Base-by-base conservation (phyloP, 2,113 vertebrate genomes). In the Erythrocercus mccallii region DNA sequence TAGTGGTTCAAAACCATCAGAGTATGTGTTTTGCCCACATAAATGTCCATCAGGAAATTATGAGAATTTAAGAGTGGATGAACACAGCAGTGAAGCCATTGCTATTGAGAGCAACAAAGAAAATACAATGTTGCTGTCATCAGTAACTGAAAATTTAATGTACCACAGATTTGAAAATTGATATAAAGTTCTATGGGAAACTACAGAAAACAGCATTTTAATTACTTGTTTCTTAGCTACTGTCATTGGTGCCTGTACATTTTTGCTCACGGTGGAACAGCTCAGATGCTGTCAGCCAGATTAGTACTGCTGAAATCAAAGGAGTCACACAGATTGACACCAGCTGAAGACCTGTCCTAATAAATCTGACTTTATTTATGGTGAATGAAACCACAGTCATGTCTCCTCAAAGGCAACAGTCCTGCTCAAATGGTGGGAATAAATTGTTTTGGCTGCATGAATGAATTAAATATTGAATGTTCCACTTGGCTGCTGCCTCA, bases 321-420 rank as follows among this genome's bases (percentile, higher is more conserved):
- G 62, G 19, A 86, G 58, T 68, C 88, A 47, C 47, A 70, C 86
- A 86, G 86, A 94, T 33, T 92, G 83, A 89, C 80, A 88, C 56
- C 91, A 94, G 64, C 83, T 94, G 86, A 96, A 95, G 80, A 92
- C 72, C 65, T 86, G 77, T 86, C 64, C 61, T 86, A 78, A 90
- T 81, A 91, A 90, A 86, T 83, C 51, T 74, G 44, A 31, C 40
- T 54, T 90, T 83, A n/a, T 94, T 92, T 91, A 84, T 60, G 60
- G 15, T 19, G 23, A 12, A 57, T 57, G 56, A 94, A 93, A 88
- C 60, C 37, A 30, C 50, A 88, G 76, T 31, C 27, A 6, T 90
- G 58, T 66, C 54, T 94, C 44, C 90, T 85, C 21, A 87, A 60
- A 88, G 76, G 38, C 58, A 78, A 20, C n/a, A 28, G 74, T 92